Base-by-base conservation (phyloP, 2,113 vertebrate genomes). In the Syngnathus scovelli region DNA sequence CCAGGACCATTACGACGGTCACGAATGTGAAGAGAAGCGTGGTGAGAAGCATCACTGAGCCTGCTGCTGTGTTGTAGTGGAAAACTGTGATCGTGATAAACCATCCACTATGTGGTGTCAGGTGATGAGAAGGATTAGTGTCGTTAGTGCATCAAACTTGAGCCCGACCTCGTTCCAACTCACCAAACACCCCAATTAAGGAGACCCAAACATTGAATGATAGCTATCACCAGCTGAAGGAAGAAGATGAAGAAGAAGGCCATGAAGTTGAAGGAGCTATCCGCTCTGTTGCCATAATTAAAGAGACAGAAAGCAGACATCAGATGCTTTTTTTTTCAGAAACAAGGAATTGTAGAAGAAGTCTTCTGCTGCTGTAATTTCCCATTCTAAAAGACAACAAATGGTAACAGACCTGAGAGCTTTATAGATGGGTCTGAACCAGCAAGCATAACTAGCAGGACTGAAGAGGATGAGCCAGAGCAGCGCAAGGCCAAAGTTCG, bases 261-360 rank as follows among this genome's bases (percentile, higher is more conserved):
- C 96, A 98, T 99, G 72, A 96, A 99, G 82, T 99, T 98, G 81
- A 97, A 99, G 0, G 96, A 99, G 78, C 96, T 99, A 88, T 99
- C 94, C 0, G 96, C 95, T 79, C 87, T 87, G 36, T 15, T 44
- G 64, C 59, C 1, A 44, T 67, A 23, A 64, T 6, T 3, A 18
- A n/a, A 23, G 64, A 66, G 39, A 52, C 16, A 27, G 15, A 48
- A 36, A n/a, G 37, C 8, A 37, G 3, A 62, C 6, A 58, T 58
- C 27, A 58, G 36, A 16, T 52, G 41, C 3, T 33, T 33, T 33
- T 33, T 33, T 33, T 33, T 33, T 3, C 27, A 33, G 27, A 33
- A 33, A 33, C 27, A 33, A 33, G 1, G 27, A 23, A 23, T 23
- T 23, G 23, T 23, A 23, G 23, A 39, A 39, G 5, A 33, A 33